These are phyloP conservation scores for Nyctibius grandis DNA, from an alignment of 2,797 vertebrate species.

Conservation along the genomic window DNA sequence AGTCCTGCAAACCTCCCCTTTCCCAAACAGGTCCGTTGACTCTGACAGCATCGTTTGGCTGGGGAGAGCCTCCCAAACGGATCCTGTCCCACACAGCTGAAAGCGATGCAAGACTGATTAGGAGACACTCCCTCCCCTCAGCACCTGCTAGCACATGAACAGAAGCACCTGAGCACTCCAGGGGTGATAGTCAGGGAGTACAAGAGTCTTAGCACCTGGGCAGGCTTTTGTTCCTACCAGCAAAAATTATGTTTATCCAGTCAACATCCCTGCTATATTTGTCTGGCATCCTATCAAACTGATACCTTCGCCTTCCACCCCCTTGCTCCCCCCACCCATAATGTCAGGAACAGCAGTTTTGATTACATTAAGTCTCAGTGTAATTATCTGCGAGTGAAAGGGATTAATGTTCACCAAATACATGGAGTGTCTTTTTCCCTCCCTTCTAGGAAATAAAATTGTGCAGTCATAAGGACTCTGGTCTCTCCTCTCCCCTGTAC, in stretches of 20 bases:
- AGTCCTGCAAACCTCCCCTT: not conserved
- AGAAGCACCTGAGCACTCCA: not conserved
- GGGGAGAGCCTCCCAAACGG: not conserved
- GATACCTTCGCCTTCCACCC: not conserved
- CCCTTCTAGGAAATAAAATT: not conserved
- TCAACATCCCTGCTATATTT: fast-evolving
- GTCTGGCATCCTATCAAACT: not conserved
- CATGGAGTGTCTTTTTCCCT: not conserved
- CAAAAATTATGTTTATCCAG: not conserved
- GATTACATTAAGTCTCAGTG: not conserved
- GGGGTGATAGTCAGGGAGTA: not conserved
- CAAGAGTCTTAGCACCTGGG: not conserved
- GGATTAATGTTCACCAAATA: not conserved
- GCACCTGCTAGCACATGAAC: not conserved
- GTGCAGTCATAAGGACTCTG: not conserved
- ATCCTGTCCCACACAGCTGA: not conserved
- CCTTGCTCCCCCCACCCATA: not conserved
- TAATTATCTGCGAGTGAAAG: not conserved
- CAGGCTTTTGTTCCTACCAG: not conserved
- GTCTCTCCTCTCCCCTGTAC: not conserved
- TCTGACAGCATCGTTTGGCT: fast-evolving
- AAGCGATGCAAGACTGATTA: not conserved
- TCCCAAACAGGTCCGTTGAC: not conserved
- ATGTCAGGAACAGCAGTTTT: not conserved
- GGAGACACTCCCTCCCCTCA: not conserved